Percentiles rank a stretch among this genome's conserved stretches.
These are phyloP conservation scores for Luehdorfia chinensis DNA, from an alignment of 1,140 invertebrate species.

Conservation along the genomic window DNA sequence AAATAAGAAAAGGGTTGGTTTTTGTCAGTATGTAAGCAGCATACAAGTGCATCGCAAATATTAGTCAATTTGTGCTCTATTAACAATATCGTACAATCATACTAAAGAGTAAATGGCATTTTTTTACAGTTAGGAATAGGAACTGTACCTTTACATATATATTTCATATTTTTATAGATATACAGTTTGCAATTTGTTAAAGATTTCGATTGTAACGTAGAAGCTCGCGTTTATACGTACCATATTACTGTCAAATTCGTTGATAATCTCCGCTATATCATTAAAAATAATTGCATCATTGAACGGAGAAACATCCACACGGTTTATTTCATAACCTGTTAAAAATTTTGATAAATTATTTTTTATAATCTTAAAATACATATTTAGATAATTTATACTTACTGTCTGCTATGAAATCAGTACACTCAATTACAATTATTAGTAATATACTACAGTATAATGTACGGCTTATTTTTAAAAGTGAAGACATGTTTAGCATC, in stretches of 20 bases:
- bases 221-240: slow-evolving; percentile 50
- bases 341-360: slow-evolving; percentile 6
- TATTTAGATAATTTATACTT: slow-evolving; percentile 22
- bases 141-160: too few species aligned
- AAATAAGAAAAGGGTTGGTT: too few species aligned
- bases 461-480: slow-evolving; percentile 8
- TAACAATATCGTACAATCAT: too few species aligned
- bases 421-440: slow-evolving; percentile 22
- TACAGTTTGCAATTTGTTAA: too few species aligned
- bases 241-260: slow-evolving; percentile 53
- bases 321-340: slow-evolving; percentile 32
- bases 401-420: slow-evolving; percentile 38
- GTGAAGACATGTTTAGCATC: background rate
- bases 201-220: too few species aligned
- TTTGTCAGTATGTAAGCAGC: too few species aligned
- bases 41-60: too few species aligned
- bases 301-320: slow-evolving; percentile 39
- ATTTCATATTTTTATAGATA: too few species aligned
- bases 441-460: slow-evolving; percentile 17
- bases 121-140: too few species aligned
- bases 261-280: slow-evolving; percentile 60
- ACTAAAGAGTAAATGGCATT: too few species aligned
- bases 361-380: background rate
- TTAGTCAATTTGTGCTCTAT: too few species aligned
- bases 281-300: slow-evolving; percentile 60